A percentile compares a stretch with the other conserved stretches of the same genome.
Evolutionary conservation across 1,140 invertebrate species (phyloP).

Genomic region (Elysia chlorotica): DNA sequence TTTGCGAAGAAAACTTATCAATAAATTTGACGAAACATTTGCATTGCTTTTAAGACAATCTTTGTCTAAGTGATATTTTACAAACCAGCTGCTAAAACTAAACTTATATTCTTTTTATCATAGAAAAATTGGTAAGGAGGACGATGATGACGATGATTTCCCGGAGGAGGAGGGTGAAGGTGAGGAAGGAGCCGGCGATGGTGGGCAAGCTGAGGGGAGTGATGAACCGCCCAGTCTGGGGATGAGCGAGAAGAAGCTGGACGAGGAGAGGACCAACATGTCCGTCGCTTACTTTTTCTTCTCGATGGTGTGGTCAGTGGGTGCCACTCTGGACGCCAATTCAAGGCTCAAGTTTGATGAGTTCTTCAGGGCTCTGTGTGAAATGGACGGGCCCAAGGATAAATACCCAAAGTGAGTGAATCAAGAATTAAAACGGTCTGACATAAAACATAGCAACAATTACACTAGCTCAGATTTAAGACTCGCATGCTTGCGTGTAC

Average conservation of each 20-base stretch:
- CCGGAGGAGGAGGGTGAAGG: conserved; percentile 41
- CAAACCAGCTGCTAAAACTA: no score
- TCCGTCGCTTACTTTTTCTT: conserved; percentile 59
- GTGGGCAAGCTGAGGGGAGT: not conserved
- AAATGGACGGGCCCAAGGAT: conserved; percentile 50
- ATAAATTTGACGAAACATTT: no score
- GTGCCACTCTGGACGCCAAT: conserved; percentile 52
- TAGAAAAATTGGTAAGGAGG: conserved; percentile 51
- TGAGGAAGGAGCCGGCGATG: conserved; percentile 19
- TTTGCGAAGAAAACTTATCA: no score
- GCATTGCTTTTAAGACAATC: no score
- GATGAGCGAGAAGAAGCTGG: conserved; percentile 48
- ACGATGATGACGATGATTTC: conserved; percentile 53
- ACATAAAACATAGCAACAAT: no score
- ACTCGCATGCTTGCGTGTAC: no score
- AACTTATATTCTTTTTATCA: conserved; percentile 5
- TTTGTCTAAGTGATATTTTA: no score
- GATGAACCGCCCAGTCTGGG: conserved; percentile 18
- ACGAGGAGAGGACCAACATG: conserved; percentile 58
- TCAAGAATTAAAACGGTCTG: no score
- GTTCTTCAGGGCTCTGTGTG: conserved; percentile 56
- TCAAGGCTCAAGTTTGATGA: conserved; percentile 60
- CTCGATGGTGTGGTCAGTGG: conserved; percentile 61
- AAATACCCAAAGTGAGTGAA: conserved; percentile 68
- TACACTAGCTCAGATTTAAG: no score